Conservation (phyloP, 2,797 vertebrate species). For the Sebastes diploproa region DNA sequence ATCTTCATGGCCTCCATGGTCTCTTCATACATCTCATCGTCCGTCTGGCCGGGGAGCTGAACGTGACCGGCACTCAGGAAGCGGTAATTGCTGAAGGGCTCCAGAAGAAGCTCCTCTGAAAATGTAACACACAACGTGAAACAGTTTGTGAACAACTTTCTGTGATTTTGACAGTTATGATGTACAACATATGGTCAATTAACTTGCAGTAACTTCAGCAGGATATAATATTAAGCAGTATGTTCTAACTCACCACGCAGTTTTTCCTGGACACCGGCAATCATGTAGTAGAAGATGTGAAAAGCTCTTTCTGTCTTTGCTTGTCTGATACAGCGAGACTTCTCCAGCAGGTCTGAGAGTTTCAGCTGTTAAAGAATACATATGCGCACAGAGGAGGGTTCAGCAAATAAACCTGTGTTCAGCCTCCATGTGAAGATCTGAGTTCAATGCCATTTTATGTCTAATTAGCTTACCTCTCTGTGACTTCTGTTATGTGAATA, state of each 20-base stretch:
- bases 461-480: not conserved
- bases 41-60: constrained; percentile 89
- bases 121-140: constrained; percentile 17
- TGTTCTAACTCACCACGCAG: constrained; percentile 67
- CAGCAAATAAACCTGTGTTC: not conserved
- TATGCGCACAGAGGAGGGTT: not conserved
- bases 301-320: constrained; percentile 94
- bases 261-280: constrained; percentile 89
- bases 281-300: constrained; percentile 98
- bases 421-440: not conserved
- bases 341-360: constrained; percentile 93
- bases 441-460: not conserved
- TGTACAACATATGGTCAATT: not conserved
- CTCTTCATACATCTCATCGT: constrained; percentile 93
- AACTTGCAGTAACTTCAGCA: not conserved
- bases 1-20: constrained; percentile 96
- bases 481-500: not conserved
- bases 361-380: constrained; percentile 63
- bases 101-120: constrained; percentile 92
- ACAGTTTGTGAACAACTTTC: not conserved
- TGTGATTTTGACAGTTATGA: not conserved
- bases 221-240: not conserved
- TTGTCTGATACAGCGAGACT: constrained; percentile 95
- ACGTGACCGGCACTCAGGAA: constrained; percentile 91
- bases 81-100: constrained; percentile 90